Evolutionary conservation across 2,113 vertebrate genomes (phyloP), one percentile per base, ranked within the genome.

Genomic region (Ammodytes dubius): DNA sequence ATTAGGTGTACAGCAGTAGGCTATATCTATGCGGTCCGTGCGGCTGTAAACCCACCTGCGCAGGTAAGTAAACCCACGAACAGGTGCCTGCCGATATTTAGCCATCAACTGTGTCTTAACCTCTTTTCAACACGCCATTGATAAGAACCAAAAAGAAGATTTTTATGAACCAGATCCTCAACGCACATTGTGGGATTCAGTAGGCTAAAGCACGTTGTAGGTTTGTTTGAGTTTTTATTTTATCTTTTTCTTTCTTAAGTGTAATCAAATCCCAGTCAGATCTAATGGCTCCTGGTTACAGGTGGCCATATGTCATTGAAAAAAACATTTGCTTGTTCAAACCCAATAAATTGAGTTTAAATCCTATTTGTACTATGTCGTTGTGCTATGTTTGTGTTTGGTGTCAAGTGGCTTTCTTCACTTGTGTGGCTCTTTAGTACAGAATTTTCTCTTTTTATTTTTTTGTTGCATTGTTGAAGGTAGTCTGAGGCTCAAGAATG

Each of bases 51-150:
- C 52, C 72, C 79, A 91, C 88, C 89, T 88, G 88, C 35, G 15
- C 90, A 91, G 90, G 91, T 89, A 35, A 79, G 50, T 59, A n/a
- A 60, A 68, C 10, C 12, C 37, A 2, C 6, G 17, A 77, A 57
- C 87, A 89, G 85, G 87, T 89, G 87, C 59, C 59, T 46, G 60
- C 15, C 47, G 66, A 4, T 40, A 5, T 17, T 15, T 7, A 7
- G 40, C 13, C 49, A 1, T 10, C 19, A 45, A 2, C 37, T n/a
- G 57, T 14, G 72, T 27, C 27, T 27, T 27, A 27, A 6, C 47
- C 59, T 27, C 3, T 42, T 54, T 5, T 63, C 15, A 49, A 4
- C 27, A 2, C 72, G 52, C 42, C 75, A 46, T 45, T 35, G 14
- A 67, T 2, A 5, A 3, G 53, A 61, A 68, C 37, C 42, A 7